These are phyloP conservation scores for Papilio xuthus DNA, from an alignment of 1,140 invertebrate genomes.

Conservation along the genomic window DNA sequence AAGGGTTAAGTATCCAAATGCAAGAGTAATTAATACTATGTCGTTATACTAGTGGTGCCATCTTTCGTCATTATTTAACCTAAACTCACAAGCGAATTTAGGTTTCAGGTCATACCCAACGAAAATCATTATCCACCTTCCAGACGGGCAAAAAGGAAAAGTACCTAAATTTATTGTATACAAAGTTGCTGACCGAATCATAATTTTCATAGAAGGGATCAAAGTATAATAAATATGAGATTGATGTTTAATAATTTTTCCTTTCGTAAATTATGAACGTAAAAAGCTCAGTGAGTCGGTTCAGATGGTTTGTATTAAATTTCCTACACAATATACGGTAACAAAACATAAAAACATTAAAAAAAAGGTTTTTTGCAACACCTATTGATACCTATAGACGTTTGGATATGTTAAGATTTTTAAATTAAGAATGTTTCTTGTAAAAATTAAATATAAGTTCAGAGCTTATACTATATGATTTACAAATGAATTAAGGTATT, in stretches of 20 bases:
- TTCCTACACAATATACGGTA: not conserved
- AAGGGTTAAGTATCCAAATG: too few species aligned
- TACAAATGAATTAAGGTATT: too few species aligned
- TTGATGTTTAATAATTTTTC: not conserved
- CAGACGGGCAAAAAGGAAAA: not conserved
- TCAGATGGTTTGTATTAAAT: not conserved
- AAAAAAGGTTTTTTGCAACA: not conserved
- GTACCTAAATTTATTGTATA: not conserved
- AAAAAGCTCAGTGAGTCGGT: conserved; percentile 1
- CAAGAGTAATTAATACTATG: too few species aligned
- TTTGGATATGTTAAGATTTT: too few species aligned
- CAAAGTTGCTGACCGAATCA: not conserved
- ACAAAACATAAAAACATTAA: not conserved
- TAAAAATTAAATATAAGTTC: too few species aligned
- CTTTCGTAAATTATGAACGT: not conserved
- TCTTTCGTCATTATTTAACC: too few species aligned
- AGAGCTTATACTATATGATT: too few species aligned
- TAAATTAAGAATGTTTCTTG: too few species aligned
- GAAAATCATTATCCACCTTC: too few species aligned
- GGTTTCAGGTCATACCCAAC: too few species aligned
- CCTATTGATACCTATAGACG: not conserved
- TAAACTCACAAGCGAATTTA: too few species aligned
- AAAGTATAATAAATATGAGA: conserved; percentile 13
- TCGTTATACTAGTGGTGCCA: not conserved
- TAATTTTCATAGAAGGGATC: conserved; percentile 2